phyloP scores from a whole-genome alignment of 1,140 invertebrate genomes.

The Drosophila pandora region DNA sequence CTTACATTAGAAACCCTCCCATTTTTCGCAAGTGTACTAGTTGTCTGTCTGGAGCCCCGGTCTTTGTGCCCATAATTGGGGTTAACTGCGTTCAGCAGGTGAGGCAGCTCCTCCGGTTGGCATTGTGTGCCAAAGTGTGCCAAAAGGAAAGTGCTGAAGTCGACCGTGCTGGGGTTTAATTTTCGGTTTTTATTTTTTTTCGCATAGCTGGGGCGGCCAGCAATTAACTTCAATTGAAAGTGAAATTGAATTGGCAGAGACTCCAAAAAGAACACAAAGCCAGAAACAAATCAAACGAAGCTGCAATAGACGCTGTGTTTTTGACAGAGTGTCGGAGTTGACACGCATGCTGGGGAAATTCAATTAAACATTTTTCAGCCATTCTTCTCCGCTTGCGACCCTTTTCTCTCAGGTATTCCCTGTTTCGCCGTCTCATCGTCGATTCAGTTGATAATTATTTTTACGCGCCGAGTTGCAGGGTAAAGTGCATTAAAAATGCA shows the following conservation, averaged over 20 bases:
- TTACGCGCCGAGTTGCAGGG: slow-evolving; percentile 68
- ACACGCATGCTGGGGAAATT: slow-evolving; percentile 72
- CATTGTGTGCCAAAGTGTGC: slow-evolving; percentile 74
- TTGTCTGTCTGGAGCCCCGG: slow-evolving; percentile 43
- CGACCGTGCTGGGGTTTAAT: slow-evolving; percentile 45
- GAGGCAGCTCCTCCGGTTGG: slow-evolving; percentile 32
- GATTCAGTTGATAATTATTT: slow-evolving; percentile 83
- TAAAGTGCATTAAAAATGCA: slow-evolving; percentile 79
- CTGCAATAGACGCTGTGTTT: slow-evolving; percentile 25
- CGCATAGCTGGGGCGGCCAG: slow-evolving; percentile 15
- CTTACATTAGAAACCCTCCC: neutral
- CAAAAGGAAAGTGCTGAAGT: slow-evolving; percentile 70
- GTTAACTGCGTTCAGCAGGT: slow-evolving; percentile 72
- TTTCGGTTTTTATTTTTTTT: slow-evolving; percentile 20
- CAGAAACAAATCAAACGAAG: neutral
- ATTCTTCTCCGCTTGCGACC: neutral
- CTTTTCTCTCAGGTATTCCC: slow-evolving; percentile 37
- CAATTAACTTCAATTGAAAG: slow-evolving; percentile 73
- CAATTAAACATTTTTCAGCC: slow-evolving; percentile 61
- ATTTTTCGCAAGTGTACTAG: slow-evolving; percentile 4
- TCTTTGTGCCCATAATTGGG: slow-evolving; percentile 75
- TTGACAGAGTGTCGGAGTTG: slow-evolving; percentile 58
- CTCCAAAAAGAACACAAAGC: neutral
- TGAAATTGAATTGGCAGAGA: slow-evolving; percentile 60
- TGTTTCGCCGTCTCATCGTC: slow-evolving; percentile 58